phyloP scores from a whole-genome alignment of 2,888 invertebrate species.

The Drosophila kuntzei region DNA sequence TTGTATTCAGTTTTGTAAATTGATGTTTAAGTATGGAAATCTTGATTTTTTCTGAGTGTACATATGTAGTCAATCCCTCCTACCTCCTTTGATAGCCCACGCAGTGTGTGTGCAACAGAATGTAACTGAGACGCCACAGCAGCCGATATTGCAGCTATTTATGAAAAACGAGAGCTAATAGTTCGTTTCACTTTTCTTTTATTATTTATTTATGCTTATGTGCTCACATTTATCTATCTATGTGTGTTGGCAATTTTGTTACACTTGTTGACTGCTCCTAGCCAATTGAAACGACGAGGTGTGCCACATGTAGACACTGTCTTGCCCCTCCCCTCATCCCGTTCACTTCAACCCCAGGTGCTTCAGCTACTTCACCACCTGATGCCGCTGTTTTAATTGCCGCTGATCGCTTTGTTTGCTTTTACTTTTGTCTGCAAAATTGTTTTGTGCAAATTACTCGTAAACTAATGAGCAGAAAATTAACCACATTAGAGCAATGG shows the following conservation, averaged over 20 bases:
- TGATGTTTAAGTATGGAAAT: too few relatives aligned
- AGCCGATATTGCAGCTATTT: constrained; percentile 38
- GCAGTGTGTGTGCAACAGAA: constrained; percentile 70
- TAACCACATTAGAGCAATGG: constrained; percentile 70
- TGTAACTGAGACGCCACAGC: constrained; percentile 61
- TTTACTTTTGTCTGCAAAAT: constrained; percentile 76
- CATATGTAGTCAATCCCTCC: constrained; percentile 1
- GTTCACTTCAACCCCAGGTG: not conserved
- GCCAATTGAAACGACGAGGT: constrained; percentile 61
- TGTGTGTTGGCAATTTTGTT: constrained; percentile 48
- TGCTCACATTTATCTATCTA: constrained; percentile 18
- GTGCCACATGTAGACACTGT: too few relatives aligned
- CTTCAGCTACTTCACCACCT: constrained; percentile 4
- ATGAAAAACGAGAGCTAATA: constrained; percentile 81
- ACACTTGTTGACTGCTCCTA: constrained; percentile 58
- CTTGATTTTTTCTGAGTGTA: too few relatives aligned
- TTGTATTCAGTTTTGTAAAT: too few relatives aligned
- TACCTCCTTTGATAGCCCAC: not conserved
- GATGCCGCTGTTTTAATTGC: constrained; percentile 63
- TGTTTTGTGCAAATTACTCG: constrained; percentile 69
- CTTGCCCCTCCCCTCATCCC: not conserved
- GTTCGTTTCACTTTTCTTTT: constrained; percentile 81
- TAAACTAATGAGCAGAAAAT: constrained; percentile 81
- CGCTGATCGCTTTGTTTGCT: constrained; percentile 59
- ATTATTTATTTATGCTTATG: constrained; percentile 63